phyloP scores from a whole-genome alignment of 2,797 vertebrate genomes.

The Sebastes wilsoni region DNA sequence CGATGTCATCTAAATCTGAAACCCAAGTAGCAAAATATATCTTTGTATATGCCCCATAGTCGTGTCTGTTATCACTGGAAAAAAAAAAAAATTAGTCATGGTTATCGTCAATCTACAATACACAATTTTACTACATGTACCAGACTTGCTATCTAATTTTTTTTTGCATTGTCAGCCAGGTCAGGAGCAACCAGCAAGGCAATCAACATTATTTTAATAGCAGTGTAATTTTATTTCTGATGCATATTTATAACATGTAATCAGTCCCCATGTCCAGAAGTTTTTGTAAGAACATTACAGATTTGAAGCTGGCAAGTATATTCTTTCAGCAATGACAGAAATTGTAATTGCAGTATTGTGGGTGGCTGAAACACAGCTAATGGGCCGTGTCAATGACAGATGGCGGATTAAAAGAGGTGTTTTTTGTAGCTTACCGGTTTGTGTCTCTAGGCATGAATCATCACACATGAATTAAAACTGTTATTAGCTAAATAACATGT shows the following conservation, averaged over 20 bases:
- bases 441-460: neutral
- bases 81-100: neutral
- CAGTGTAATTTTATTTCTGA: neutral
- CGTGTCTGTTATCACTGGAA: neutral
- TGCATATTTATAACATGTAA: neutral
- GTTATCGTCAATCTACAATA: neutral
- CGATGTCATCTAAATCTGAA: neutral
- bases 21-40: neutral
- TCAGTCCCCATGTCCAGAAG: neutral
- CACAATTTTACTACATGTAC: neutral
- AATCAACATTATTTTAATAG: neutral
- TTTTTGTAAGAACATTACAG: neutral
- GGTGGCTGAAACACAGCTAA: neutral
- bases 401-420: neutral
- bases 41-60: neutral
- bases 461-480: neutral
- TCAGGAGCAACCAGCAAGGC: neutral
- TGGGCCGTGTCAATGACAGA: neutral
- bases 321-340: neutral
- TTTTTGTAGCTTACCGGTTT: neutral
- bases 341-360: neutral
- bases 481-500: neutral
- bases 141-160: neutral
- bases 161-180: neutral
- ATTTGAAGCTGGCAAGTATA: neutral